Evolutionary conservation across 2,888 invertebrate species (phyloP), one percentile per base, ranked within the genome.

Genomic region (Pilophorus perplexus): DNA sequence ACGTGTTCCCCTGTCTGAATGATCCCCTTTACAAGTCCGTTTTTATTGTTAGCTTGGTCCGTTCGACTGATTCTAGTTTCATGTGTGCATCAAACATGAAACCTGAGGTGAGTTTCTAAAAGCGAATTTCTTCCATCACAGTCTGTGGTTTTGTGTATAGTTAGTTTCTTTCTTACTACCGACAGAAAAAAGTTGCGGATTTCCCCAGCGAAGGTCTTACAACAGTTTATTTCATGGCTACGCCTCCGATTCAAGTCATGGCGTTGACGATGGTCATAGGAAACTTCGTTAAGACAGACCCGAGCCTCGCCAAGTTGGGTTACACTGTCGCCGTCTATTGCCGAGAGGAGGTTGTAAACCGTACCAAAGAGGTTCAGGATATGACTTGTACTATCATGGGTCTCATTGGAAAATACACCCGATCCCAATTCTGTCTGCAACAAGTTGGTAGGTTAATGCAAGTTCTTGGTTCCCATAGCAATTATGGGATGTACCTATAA

Each of bases 1-100:
- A 88, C 78, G 90, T 94, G 0, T 96, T 93, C 76, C 97, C 97
- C 0, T 96, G 96, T 75, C 93, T 97, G 75, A 97, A 97, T 77
- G 94, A 96, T 75, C 97, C 92, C 0, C 85, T 86, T 60, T 86
- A 93, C 76, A 96, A 96, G 79, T 92, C 96, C 0, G 85, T 85
- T 66, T 95, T 87, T 78, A 84, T 85, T 18, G 84, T 94, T 3
- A 86, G 85, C 25, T 76, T 95, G 5, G 84, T 89, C 22, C 87
- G 87, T 72, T 90, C 91, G 78, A 94, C 97, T 75, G 93, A 22
- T 3, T 10, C 10, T 22, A 28, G 28, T 3, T 62, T 46, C 48
- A 27, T 14, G 33, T 27, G 46, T 2, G 33, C 48, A 16, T 62
- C 62, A 4, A 62, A 62, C 33, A 62, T 62, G 62, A 46, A 44